Evolutionary conservation across 2,797 vertebrate species (phyloP), one percentile per base, ranked within the genome.

Genomic region (Alexandromys oeconomus): DNA sequence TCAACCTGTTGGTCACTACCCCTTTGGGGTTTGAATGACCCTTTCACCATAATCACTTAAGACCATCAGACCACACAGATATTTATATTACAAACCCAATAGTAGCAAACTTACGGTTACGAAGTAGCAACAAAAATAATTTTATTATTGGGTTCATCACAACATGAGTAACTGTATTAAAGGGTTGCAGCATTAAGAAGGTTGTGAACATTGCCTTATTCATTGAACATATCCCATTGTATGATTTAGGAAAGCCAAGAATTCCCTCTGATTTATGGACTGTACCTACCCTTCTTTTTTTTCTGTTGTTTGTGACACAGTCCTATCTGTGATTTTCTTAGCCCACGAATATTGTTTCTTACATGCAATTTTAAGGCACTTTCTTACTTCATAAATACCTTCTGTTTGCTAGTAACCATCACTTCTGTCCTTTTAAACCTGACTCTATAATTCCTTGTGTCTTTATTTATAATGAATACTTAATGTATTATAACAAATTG

Each of bases 241-340:
- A 40, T 77, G 13, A 85, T 81, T 89, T 94, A 67, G 51, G 88
- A 79, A 89, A 95, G 63, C 6, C 34, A 92, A 77, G 4, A 29
- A 79, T 31, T 9, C 3, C 5, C 2, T 95, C 14, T 80, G 29
- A 43, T 61, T 90, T 92, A n/a, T 77, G 37, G 59, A 67, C 11
- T 92, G 6, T 74, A 82, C 74, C 71, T 73, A 74, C 40, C 82
- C 27, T n/a, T n/a, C 4, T 92, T 87, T 12, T 51, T 81, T 78
- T n/a, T 54, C 29, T 37, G 61, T 34, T 12, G 46, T 15, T 14
- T 78, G 1, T 78, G 34, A 19, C 15, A 19, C 11, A 25, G 2
- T 31, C 23, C 13, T 23, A 9, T 43, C 23, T 78, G n/a, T 86
- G 54, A 0, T 71, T 27, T 21, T 51, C 2, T 65, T 17, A 73